Percentiles rank a stretch among this genome's conserved stretches.
Conservation (phyloP, 35 echinoderm and acorn worm genomes). For the Anneissia japonica region DNA sequence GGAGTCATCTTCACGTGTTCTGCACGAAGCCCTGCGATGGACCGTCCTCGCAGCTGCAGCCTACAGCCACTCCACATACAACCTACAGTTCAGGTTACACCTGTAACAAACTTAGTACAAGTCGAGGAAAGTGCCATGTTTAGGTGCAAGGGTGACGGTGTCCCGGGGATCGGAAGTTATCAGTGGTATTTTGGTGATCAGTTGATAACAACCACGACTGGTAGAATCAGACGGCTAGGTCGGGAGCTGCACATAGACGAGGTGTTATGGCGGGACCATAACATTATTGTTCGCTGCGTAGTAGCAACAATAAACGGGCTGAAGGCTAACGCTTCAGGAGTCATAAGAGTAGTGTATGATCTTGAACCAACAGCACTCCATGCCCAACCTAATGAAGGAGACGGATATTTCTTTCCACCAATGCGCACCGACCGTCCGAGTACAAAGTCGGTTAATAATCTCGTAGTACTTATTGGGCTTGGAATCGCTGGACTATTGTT, state of each 20-base stretch:
- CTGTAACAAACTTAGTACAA: not conserved
- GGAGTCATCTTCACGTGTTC: slow-evolving; percentile 28
- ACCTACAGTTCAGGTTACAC: slow-evolving; percentile 38
- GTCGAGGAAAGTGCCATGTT: slow-evolving; percentile 16
- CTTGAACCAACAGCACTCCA: not conserved
- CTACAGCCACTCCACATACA: slow-evolving; percentile 15
- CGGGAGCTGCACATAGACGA: slow-evolving; percentile 28
- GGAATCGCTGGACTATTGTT: not conserved
- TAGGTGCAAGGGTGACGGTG: slow-evolving; percentile 24
- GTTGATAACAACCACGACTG: not conserved
- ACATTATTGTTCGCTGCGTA: slow-evolving; percentile 21
- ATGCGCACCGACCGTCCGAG: not conserved
- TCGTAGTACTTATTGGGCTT: not conserved
- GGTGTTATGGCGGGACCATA: slow-evolving; percentile 18
- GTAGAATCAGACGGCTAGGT: slow-evolving; percentile 1
- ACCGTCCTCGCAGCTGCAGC: slow-evolving; percentile 19
- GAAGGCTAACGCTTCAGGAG: slow-evolving; percentile 1
- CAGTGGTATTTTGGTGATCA: slow-evolving; percentile 31
- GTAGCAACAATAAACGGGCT: slow-evolving; percentile 24
- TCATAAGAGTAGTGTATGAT: not conserved
- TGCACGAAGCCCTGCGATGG: slow-evolving; percentile 14
- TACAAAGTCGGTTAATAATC: not conserved
- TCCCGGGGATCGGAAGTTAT: slow-evolving; percentile 22
- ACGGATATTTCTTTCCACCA: not conserved
- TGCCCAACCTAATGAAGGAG: not conserved